Base-by-base conservation (phyloP, 2,113 vertebrate genomes). In the Notothenia rossii region DNA sequence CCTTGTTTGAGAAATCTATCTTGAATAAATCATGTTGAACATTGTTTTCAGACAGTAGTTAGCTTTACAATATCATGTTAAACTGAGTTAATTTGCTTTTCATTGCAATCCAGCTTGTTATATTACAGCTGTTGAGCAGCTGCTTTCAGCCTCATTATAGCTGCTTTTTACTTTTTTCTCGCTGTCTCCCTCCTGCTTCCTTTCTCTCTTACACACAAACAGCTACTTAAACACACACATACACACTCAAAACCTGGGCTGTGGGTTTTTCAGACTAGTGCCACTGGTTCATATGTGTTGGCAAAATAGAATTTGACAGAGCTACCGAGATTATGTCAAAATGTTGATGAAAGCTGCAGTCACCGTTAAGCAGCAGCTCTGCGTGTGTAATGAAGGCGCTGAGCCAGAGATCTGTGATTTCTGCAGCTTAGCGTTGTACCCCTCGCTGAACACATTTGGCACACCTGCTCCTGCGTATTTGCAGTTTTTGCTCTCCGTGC, bases 121-220 rank as follows among this genome's bases (percentile, higher is more conserved):
- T n/a, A 45, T 81, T 81, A 49, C 87, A 88, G 89, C 86, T 90
- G 84, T 60, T 60, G 71, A 85, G 64, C 89, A 94, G 88, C 86
- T 92, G 89, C 81, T 90, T 72, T 80, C 56, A 64, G 33, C 1
- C 83, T 88, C 87, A 81, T 85, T 86, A 83, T 54, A 59, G 43
- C 72, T 43, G 36, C 49, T 62, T 36, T 53, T 43, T 36, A 15
- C 68, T 55, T 72, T 66, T 58, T 46, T 6, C 11, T 50, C 36
- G 15, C 74, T 20, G 10, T 61, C 75, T 53, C 36, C 12, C 53
- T 66, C 18, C 55, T 55, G 6, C 53, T 74, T 69, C 58, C 22
- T 68, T 60, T 58, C 51, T 68, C 43, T 65, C 50, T 62, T 33
- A 77, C 45, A 53, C 51, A 43, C 0, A 77, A 25, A 20, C 53